Base-by-base conservation (phyloP, 2,113 vertebrate species). In the Cottus gobio region DNA sequence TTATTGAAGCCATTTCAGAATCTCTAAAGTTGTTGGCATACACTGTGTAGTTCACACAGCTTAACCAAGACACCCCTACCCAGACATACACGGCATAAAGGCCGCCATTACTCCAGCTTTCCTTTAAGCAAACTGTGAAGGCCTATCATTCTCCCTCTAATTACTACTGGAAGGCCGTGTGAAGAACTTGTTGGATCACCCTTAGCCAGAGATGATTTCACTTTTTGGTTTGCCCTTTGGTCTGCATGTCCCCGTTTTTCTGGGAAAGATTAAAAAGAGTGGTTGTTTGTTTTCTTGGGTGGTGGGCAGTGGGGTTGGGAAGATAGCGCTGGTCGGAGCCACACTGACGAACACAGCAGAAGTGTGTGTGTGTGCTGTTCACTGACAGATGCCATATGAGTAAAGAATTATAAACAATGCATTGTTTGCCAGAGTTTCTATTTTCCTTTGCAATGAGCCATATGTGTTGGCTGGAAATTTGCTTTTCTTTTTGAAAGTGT, bases 121-220 rank as follows among this genome's bases (percentile, higher is more conserved):
- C 80, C 67, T 87, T 81, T 16, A 84, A 73, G 75, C 48, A 80
- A 70, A 68, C 84, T 80, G 65, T 71, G 63, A 73, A 73, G 22
- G 71, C 66, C 62, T 24, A 52, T 83, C 54, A 67, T 42, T 74
- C 72, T 78, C 52, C 54, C 60, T 78, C 76, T 88, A 90, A 94
- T 93, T 89, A 74, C 92, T 87, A 74, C 71, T 86, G 72, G 79
- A 92, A 82, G 75, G 79, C 58, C 80, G 92, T 92, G 91, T 92
- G 88, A 91, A 88, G 65, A 87, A 76, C 39, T 57, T 88, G 73
- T 84, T 88, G 72, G 62, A 77, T 77, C n/a, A 0, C 72, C 82
- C 67, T 72, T 58, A 64, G 76, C 88, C 68, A 84, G 82, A 84
- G 80, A 79, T 67, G 79, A 90, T 84, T 73, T 71, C 74, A 79